Evolutionary conservation across 2,888 invertebrate genomes (phyloP).

Genomic region (Tipula unca): DNA sequence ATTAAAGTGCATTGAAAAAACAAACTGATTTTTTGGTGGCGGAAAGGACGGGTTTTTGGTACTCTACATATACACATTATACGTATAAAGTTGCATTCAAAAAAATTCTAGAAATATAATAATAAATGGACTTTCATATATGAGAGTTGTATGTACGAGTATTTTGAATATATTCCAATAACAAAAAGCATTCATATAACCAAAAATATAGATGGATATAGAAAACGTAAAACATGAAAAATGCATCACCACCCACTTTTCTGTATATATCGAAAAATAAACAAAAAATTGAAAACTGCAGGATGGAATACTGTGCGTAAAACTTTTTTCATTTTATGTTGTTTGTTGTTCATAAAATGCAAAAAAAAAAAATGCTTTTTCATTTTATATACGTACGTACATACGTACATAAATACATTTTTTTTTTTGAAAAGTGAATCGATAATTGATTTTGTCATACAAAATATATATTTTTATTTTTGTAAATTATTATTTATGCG

Average conservation of each 20-base stretch:
- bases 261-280: neutral
- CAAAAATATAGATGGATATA: slow-evolving; percentile 8
- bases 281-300: neutral
- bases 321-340: neutral
- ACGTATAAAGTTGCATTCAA: neutral
- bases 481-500: slow-evolving; percentile 14
- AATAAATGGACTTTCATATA: neutral
- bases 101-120: neutral
- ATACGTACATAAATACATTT: neutral
- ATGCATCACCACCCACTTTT: neutral
- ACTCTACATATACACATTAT: neutral
- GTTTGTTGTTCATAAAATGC: neutral
- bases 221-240: neutral
- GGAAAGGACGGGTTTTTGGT: neutral
- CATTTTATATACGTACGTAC: neutral
- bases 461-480: neutral
- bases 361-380: neutral
- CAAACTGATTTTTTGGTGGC: neutral
- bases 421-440: neutral
- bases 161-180: neutral
- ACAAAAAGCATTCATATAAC: neutral
- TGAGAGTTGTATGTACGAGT: neutral
- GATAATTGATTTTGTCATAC: slow-evolving; percentile 8
- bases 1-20: neutral
- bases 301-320: neutral